Base-by-base conservation (phyloP, 2,113 vertebrate species). In the Diadophis punctatus region DNA sequence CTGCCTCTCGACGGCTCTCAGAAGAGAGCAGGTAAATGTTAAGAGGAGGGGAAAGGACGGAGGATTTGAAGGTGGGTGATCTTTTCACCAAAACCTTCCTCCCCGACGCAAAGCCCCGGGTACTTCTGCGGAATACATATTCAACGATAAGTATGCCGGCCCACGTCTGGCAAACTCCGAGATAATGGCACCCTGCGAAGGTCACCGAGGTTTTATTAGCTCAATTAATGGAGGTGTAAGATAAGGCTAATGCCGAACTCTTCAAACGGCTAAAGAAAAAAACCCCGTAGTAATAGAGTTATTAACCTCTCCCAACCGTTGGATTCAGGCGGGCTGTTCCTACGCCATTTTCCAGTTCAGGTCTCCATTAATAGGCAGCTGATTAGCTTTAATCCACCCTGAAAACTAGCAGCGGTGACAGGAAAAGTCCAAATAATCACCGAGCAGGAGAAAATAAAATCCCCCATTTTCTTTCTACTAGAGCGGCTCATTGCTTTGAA, bases 181-280 rank as follows among this genome's bases (percentile, higher is more conserved):
- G 97, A 97, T 97, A 98, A 97, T 97, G 96, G 97, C 97, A 87
- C 97, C 96, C 68, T 95, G 97, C 97, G 97, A 97, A 97, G 98
- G 98, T 99, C 98, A 97, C 95, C 68, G 95, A 96, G 98, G 98
- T 98, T 98, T 98, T 99, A 98, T 99, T 99, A 99, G 98, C 98
- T 98, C 98, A 98, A 99, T 99, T 99, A 99, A 99, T 99, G 39
- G 99, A 99, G 98, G 98, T 98, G 98, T 98, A 99, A 99, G 99
- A 98, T 97, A 97, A 96, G 97, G 98, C 98, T 98, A 98, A 98
- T 98, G 98, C 96, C 95, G 94, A 95, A 97, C 97, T 98, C 98
- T 98, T 97, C 97, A 97, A 98, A 98, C 93, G 98, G 98, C 98
- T 98, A 96, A 98, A 96, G 97, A 96, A 90, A 97, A 97, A 98